A percentile compares a stretch with the other conserved stretches of the same genome.
These are phyloP conservation scores for Hipposideros armiger DNA, from an alignment of 2,113 vertebrate genomes.

Conservation along the genomic window DNA sequence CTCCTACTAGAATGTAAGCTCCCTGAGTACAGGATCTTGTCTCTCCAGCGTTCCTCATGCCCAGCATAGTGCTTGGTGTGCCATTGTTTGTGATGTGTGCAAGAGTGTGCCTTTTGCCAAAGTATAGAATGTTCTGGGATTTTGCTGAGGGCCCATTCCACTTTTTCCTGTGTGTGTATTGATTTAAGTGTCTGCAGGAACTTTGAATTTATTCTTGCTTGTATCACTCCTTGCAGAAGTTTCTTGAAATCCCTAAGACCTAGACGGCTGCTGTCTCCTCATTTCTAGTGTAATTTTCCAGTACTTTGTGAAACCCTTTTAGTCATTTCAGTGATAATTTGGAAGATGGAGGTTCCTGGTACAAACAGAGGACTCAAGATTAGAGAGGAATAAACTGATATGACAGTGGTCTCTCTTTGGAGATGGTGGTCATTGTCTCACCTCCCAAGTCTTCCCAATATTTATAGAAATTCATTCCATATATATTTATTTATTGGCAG, in stretches of 20 bases:
- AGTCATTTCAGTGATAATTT: not conserved
- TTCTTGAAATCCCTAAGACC: not conserved
- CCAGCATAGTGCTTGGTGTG: accelerated
- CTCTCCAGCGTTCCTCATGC: not conserved
- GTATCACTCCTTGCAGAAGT: not conserved
- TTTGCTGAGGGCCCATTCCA: not conserved
- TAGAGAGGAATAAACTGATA: not conserved
- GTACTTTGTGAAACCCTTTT: not conserved
- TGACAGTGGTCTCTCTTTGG: not conserved
- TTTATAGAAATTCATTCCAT: not conserved
- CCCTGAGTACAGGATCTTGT: not conserved
- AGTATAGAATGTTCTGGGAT: accelerated
- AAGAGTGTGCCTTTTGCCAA: not conserved
- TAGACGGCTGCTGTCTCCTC: not conserved
- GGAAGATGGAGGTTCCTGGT: not conserved
- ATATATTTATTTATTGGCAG: not conserved
- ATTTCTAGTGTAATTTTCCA: not conserved
- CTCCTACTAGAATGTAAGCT: not conserved
- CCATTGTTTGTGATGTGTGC: not conserved
- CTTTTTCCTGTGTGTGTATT: not conserved
- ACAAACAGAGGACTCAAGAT: not conserved
- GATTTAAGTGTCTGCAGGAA: not conserved
- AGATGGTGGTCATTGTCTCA: not conserved
- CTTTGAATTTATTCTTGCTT: not conserved
- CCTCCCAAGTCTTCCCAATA: not conserved